Evolutionary conservation across 2,888 invertebrate species (phyloP).

Genomic region (Macrophya annulata): DNA sequence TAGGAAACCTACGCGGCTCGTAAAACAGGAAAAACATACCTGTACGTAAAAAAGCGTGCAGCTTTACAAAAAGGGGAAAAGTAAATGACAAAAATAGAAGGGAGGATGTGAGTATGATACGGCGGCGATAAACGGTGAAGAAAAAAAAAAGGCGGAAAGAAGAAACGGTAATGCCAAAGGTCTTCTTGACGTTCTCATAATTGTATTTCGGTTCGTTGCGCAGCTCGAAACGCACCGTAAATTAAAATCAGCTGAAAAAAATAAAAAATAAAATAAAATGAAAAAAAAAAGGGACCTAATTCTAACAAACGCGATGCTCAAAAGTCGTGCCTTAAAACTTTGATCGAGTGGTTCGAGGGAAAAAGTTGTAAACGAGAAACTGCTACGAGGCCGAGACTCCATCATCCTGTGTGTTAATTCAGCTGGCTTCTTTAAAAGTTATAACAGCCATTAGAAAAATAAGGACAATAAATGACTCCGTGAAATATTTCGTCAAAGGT

Average conservation of each 20-base stretch:
- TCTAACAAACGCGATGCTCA: neutral
- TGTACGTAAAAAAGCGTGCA: neutral
- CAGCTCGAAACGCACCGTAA: neutral
- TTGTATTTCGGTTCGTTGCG: neutral
- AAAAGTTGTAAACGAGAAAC: conserved; percentile 18
- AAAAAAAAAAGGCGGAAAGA: neutral
- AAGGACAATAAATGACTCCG: neutral
- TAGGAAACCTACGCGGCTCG: neutral
- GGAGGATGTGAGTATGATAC: neutral
- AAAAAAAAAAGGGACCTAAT: neutral
- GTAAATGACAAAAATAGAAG: neutral
- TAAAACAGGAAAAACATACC: neutral
- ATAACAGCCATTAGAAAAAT: neutral
- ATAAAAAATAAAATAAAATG: too few species aligned
- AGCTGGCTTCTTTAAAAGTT: conserved; percentile 19
- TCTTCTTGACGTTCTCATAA: neutral
- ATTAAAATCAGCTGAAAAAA: conserved; percentile 1
- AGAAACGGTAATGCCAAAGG: neutral
- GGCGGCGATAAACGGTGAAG: neutral
- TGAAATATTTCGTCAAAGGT: neutral
- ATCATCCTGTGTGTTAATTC: conserved; percentile 5
- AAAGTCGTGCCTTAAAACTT: neutral
- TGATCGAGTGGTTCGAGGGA: conserved; percentile 19
- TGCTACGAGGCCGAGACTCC: neutral
- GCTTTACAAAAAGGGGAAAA: neutral